Evolutionary conservation across 2,113 vertebrate species (phyloP).

Genomic region (Hoplias malabaricus): DNA sequence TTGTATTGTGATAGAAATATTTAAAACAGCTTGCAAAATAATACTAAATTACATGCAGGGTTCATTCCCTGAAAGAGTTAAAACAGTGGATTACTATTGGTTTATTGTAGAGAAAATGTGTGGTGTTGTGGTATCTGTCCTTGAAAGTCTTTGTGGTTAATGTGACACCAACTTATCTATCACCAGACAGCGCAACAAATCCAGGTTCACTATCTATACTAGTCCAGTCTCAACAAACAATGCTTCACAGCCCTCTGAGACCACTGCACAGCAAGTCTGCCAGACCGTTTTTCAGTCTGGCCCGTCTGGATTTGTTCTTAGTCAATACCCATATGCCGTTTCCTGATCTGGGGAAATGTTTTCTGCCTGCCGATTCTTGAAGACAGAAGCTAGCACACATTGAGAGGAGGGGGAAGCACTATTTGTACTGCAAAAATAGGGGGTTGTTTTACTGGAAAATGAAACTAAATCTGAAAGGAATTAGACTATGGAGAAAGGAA

Average conservation of each 20-base stretch:
- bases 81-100: neutral
- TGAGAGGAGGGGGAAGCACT: neutral
- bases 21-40: too few relatives aligned
- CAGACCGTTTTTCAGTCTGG: constrained; percentile 60
- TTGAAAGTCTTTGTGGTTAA: neutral
- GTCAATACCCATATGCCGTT: constrained; percentile 61
- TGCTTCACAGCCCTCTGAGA: constrained; percentile 6
- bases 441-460: constrained; percentile 10
- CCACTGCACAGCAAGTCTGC: constrained; percentile 61
- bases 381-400: constrained; percentile 53
- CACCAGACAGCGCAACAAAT: neutral
- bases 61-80: too few relatives aligned
- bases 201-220: neutral
- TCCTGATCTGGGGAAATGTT: constrained; percentile 69
- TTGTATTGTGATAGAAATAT: too few relatives aligned
- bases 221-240: constrained; percentile 16
- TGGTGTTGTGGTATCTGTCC: neutral
- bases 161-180: neutral
- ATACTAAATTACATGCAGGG: too few relatives aligned
- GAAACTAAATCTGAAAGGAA: neutral
- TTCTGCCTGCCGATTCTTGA: constrained; percentile 51
- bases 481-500: neutral
- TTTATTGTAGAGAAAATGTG: neutral
- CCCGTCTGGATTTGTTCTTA: constrained; percentile 72
- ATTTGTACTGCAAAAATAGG: constrained; percentile 15